These are phyloP conservation scores for Heliopora coerulea DNA, from an alignment of 92 coral and sea anemone genomes.

Conservation along the genomic window DNA sequence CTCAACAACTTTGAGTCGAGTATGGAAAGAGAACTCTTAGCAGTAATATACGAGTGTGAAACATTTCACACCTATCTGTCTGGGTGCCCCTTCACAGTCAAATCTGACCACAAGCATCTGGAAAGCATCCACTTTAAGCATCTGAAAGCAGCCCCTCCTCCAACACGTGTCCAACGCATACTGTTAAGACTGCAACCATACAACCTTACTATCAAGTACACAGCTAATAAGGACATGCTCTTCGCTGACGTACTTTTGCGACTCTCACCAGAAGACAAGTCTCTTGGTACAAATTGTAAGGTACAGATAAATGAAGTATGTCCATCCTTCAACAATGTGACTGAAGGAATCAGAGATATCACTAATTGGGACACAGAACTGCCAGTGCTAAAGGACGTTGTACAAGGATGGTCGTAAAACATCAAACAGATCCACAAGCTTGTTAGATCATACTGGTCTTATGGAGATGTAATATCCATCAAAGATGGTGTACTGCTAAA, in stretches of 20 bases:
- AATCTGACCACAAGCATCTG: slow-evolving; percentile 55
- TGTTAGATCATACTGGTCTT: slow-evolving; percentile 38
- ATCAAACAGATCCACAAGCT: slow-evolving; percentile 28
- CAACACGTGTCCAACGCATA: slow-evolving; percentile 50
- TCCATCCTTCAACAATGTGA: no score
- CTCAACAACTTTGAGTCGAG: slow-evolving; percentile 50
- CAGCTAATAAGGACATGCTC: slow-evolving; percentile 47
- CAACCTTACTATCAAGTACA: slow-evolving; percentile 50
- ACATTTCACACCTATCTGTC: slow-evolving; percentile 47
- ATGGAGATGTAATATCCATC: slow-evolving; percentile 38
- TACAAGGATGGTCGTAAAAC: slow-evolving; percentile 40
- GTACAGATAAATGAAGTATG: slow-evolving; percentile 47
- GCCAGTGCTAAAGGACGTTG: no score
- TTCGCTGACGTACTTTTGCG: slow-evolving; percentile 50
- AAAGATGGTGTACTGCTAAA: slow-evolving; percentile 31
- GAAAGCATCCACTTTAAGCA: slow-evolving; percentile 58
- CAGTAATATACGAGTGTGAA: slow-evolving; percentile 57
- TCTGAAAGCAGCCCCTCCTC: slow-evolving; percentile 52
- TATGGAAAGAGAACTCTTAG: slow-evolving; percentile 53
- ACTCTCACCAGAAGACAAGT: slow-evolving; percentile 44
- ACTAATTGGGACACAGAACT: no score
- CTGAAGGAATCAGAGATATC: no score
- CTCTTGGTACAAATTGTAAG: slow-evolving; percentile 22
- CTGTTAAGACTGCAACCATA: slow-evolving; percentile 63
- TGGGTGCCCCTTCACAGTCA: slow-evolving; percentile 40